phyloP scores from a whole-genome alignment of 2,113 vertebrate species.

The Climacteris rufus region DNA sequence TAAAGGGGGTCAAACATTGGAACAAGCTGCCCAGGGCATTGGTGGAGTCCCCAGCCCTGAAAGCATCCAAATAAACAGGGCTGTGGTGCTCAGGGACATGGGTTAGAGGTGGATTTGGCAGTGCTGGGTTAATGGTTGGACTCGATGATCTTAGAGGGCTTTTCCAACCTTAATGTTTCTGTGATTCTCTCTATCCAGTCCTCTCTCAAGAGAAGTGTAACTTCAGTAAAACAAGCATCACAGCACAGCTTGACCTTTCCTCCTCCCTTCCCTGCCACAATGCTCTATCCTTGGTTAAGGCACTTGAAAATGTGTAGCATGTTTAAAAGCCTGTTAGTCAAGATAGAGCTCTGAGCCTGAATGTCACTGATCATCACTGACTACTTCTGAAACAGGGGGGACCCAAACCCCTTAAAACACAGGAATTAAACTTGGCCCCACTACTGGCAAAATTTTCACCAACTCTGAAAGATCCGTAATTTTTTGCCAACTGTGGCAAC shows the following conservation, averaged over 20 bases:
- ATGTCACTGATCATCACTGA: background rate
- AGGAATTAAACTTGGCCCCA: background rate
- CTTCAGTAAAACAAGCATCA: background rate
- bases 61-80: background rate
- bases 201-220: background rate
- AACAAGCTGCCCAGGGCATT: background rate
- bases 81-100: fast-evolving
- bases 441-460: background rate
- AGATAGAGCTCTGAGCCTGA: background rate
- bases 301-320: background rate
- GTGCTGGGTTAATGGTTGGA: background rate
- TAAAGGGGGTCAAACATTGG: background rate
- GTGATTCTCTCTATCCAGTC: background rate
- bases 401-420: background rate
- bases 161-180: background rate
- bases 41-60: background rate
- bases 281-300: background rate
- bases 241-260: background rate
- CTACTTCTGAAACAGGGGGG: background rate
- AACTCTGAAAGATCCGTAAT: background rate
- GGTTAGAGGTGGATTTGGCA: background rate
- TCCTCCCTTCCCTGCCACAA: background rate
- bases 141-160: background rate
- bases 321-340: background rate
- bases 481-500: background rate